phyloP scores from a whole-genome alignment of 2,888 invertebrate genomes.

The Eupithecia subfuscata region DNA sequence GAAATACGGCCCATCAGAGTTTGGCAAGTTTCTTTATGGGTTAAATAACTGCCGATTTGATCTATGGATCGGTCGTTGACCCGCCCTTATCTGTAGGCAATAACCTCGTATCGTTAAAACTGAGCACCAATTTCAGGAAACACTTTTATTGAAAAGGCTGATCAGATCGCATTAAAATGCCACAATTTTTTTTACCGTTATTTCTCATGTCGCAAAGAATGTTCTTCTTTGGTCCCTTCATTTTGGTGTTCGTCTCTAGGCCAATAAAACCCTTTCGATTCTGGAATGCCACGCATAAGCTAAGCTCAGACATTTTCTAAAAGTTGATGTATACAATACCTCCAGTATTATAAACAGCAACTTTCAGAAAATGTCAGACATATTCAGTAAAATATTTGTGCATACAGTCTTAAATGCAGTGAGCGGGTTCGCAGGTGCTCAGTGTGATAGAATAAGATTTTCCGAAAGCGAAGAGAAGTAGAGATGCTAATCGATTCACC shows the following conservation, averaged over 20 bases:
- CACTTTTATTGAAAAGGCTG: constrained; percentile 26
- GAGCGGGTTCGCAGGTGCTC: background rate
- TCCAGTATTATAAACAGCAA: too few species aligned
- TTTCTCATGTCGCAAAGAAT: background rate
- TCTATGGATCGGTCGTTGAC: constrained; percentile 20
- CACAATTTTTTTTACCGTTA: background rate
- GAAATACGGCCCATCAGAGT: constrained; percentile 4
- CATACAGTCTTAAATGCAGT: background rate
- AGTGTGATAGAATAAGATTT: background rate
- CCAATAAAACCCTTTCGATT: background rate
- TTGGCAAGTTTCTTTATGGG: constrained; percentile 17
- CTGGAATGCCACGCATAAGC: too few species aligned
- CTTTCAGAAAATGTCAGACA: too few species aligned
- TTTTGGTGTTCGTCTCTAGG: background rate
- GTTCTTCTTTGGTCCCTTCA: background rate
- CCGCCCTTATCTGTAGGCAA: constrained; percentile 17
- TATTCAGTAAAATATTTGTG: too few species aligned
- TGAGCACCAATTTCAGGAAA: constrained; percentile 30
- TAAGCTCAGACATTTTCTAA: too few species aligned
- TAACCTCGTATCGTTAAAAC: constrained; percentile 29
- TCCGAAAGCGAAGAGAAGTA: background rate
- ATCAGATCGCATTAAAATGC: constrained; percentile 10
- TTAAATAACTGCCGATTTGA: constrained; percentile 13
- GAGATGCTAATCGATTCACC: background rate
- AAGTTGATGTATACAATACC: too few species aligned